Base-by-base conservation (phyloP, 2,888 invertebrate species). In the Pteria penguin region DNA sequence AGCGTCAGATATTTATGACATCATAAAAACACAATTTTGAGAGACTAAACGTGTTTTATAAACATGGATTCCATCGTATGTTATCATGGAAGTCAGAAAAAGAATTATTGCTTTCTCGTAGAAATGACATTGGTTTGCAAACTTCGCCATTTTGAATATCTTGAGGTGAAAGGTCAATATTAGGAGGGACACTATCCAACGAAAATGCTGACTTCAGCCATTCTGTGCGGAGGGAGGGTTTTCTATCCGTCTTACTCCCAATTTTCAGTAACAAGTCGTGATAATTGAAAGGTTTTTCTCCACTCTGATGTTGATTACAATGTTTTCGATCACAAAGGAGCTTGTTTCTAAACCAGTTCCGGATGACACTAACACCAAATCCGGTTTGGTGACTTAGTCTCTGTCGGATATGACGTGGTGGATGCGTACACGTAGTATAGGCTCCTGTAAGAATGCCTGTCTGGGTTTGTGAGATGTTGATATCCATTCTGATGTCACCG, bases 81-180 rank as follows among this genome's bases (percentile, higher is more conserved):
- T n/a, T n/a, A n/a, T n/a, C n/a, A n/a, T n/a, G n/a, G n/a, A n/a
- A n/a, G n/a, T n/a, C n/a, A n/a, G n/a, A n/a, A n/a, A n/a, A n/a
- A n/a, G n/a, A n/a, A 45, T 45, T 45, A 14, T 45, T 18, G 45
- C 18, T 45, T 14, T 45, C 11, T 45, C 11, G 45, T 14, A 45
- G 8, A 18, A 45, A 45, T 45, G 45, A 45, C 8, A 45, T 8
- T 11, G 57, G 18, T 14, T 69, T 32, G 14, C 45, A 65, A 8
- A 88, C 85, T 70, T 87, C 87, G 5, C 87, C 87, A 57, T 86
- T 79, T 55, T 76, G 68, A 33, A 88, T 74, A 57, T 86, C 86
- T n/a, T 83, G 77, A 2, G 86, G 83, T 32, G 82, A 75, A 27
- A 88, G 78, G 4, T 88, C 86, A 26, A 88, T 80, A 69, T 88